Percentiles rank a stretch among this genome's conserved stretches.
Evolutionary conservation across 2,113 vertebrate genomes (phyloP).

Genomic region (Pelmatolapia mariae): DNA sequence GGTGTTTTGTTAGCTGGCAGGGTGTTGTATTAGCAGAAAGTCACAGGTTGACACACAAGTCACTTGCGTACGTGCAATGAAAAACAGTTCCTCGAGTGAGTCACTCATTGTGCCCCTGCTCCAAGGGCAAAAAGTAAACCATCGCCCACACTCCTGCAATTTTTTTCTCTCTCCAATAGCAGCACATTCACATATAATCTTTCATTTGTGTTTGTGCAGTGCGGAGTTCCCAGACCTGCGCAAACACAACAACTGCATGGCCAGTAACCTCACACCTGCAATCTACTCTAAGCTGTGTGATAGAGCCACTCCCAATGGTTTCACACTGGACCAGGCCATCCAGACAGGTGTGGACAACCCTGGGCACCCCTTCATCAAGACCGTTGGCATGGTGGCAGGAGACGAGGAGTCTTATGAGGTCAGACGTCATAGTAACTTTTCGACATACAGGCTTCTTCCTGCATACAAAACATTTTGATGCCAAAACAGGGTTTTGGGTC

Average conservation of each 20-base stretch:
- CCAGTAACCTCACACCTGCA: constrained; percentile 86
- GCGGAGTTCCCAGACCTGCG: constrained; percentile 95
- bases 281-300: constrained; percentile 88
- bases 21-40: not conserved
- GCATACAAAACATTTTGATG: not conserved
- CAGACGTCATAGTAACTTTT: not conserved
- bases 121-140: not conserved
- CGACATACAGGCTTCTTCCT: not conserved
- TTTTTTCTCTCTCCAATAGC: not conserved
- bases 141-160: not conserved
- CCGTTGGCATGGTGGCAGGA: constrained; percentile 84
- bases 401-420: constrained; percentile 98
- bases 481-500: not conserved
- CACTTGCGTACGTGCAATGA: not conserved
- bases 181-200: not conserved
- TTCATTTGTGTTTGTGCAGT: constrained; percentile 58
- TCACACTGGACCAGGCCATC: constrained; percentile 92
- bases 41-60: not conserved
- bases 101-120: not conserved
- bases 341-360: constrained; percentile 98
- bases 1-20: not conserved
- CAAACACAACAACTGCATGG: constrained; percentile 99
- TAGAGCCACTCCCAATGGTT: constrained; percentile 87
- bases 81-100: not conserved
- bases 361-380: constrained; percentile 93